A percentile compares a stretch with the other conserved stretches of the same genome.
phyloP scores from a whole-genome alignment of 2,888 invertebrate genomes.

The Liopterus haemorrhoidalis region DNA sequence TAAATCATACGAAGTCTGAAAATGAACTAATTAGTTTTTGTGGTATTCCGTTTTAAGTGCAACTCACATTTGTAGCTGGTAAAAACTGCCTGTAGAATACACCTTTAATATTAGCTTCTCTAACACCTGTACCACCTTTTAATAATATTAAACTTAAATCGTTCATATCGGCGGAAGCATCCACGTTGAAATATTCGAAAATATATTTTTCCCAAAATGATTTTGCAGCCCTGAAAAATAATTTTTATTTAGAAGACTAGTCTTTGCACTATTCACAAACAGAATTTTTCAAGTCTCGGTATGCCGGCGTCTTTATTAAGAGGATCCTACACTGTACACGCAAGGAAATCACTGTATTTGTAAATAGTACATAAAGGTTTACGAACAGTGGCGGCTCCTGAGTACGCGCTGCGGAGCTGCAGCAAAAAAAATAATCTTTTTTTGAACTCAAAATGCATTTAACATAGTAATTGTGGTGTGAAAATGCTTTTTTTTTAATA shows the following conservation, averaged over 20 bases:
- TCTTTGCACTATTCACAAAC: no score
- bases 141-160: slow-evolving; percentile 69
- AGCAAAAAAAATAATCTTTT: no score
- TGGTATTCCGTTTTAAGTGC: slow-evolving; percentile 17
- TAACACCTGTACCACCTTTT: slow-evolving; percentile 58
- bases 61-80: slow-evolving; percentile 56
- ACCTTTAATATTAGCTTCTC: slow-evolving; percentile 53
- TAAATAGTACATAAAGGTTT: no score
- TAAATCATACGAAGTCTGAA: slow-evolving; percentile 65
- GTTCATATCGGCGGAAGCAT: slow-evolving; percentile 75
- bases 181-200: slow-evolving; percentile 80
- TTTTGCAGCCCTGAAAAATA: slow-evolving; percentile 55
- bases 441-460: no score
- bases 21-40: slow-evolving; percentile 28
- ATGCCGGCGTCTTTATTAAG: no score
- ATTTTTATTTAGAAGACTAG: not conserved
- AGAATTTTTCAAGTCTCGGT: no score
- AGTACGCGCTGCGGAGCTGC: no score
- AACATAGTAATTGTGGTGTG: no score
- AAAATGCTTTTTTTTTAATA: no score
- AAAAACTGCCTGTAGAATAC: slow-evolving; percentile 76
- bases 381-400: no score
- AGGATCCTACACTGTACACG: no score
- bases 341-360: no score
- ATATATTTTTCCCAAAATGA: slow-evolving; percentile 64